Conservation (phyloP, 2,888 invertebrate species). For the Siphlonurus alternatus region DNA sequence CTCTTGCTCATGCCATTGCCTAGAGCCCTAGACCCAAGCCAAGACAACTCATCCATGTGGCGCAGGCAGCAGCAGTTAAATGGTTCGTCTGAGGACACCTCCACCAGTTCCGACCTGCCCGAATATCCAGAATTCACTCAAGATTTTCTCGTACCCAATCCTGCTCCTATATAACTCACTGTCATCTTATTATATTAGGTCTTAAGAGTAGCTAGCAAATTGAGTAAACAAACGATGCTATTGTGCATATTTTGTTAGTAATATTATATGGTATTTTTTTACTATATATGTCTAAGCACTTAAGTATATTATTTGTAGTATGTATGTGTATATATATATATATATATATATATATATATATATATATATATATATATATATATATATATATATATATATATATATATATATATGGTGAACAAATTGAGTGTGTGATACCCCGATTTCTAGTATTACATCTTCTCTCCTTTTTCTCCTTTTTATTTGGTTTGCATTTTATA, state of each 20-base stretch:
- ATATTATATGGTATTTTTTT: no score
- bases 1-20: not conserved
- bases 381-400: no score
- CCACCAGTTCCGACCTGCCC: conserved; percentile 7
- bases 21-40: not conserved
- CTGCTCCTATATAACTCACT: conserved; percentile 17
- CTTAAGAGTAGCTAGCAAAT: no score
- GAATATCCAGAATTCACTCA: conserved; percentile 25
- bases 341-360: no score
- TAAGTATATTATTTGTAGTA: no score
- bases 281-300: no score
- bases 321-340: no score
- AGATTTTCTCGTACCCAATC: conserved; percentile 24
- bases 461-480: conserved; percentile 11
- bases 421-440: conserved; percentile 6
- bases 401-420: no score
- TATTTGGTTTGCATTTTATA: conserved; percentile 11
- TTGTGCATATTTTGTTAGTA: no score
- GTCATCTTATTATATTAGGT: not conserved
- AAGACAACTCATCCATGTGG: not conserved
- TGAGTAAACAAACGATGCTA: no score
- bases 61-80: not conserved
- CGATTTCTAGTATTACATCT: not conserved
- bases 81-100: conserved; percentile 1
- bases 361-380: no score